These are phyloP conservation scores for Philereme transversata DNA, from an alignment of 2,888 invertebrate genomes.

Conservation along the genomic window DNA sequence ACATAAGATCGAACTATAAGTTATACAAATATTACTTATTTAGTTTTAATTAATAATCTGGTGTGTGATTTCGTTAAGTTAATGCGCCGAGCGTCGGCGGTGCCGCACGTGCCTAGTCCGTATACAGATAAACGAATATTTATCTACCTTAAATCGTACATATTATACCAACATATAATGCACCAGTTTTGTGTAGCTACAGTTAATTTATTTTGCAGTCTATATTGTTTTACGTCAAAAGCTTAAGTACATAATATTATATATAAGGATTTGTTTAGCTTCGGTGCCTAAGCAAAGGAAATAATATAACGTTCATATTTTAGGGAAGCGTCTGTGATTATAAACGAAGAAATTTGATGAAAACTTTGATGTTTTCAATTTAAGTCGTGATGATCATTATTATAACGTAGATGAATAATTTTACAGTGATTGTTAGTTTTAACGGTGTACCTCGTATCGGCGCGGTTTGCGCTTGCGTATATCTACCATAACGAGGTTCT, in stretches of 20 bases:
- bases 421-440: conserved; percentile 64
- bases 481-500: conserved; percentile 14
- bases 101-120: conserved; percentile 80
- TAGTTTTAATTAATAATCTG: conserved; percentile 77
- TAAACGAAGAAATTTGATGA: conserved; percentile 80
- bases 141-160: conserved; percentile 77
- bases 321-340: conserved; percentile 84
- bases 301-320: conserved; percentile 70
- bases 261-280: conserved; percentile 67
- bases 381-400: conserved; percentile 68
- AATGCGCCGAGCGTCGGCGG: conserved; percentile 74
- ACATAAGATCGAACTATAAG: conserved; percentile 61
- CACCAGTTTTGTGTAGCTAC: conserved; percentile 75
- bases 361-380: conserved; percentile 66
- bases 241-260: conserved; percentile 65
- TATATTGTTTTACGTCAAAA: conserved; percentile 68
- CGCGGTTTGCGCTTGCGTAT: neutral
- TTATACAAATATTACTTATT: conserved; percentile 67
- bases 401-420: conserved; percentile 51
- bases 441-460: conserved; percentile 43
- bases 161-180: conserved; percentile 64
- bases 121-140: conserved; percentile 77
- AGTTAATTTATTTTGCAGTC: conserved; percentile 78
- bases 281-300: conserved; percentile 68
- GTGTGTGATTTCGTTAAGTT: conserved; percentile 81